These are phyloP conservation scores for Neoascia interrupta DNA, from an alignment of 2,888 invertebrate genomes.

Conservation along the genomic window DNA sequence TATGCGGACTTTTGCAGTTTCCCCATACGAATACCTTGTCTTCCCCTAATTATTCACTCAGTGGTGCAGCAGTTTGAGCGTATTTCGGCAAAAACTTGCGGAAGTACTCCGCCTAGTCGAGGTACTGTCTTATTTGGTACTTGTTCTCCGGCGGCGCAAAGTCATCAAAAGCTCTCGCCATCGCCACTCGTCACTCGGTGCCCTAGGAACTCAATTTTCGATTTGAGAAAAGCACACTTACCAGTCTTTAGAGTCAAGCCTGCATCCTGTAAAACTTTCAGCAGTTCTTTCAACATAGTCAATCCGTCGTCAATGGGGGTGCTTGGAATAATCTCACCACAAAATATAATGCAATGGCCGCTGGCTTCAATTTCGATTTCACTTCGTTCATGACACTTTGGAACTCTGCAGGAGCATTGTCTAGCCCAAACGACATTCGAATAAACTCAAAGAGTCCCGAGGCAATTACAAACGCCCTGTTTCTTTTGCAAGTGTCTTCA, in stretches of 20 bases:
- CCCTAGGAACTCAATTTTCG: slow-evolving; percentile 6
- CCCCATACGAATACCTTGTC: neutral
- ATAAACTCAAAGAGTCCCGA: neutral
- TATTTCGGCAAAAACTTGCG: neutral
- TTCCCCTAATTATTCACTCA: neutral
- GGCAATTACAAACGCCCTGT: too few species aligned
- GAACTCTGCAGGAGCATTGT: slow-evolving; percentile 7
- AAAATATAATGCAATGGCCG: neutral
- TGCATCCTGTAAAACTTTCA: neutral
- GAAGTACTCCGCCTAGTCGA: slow-evolving; percentile 7
- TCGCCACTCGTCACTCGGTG: neutral
- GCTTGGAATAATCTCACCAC: slow-evolving; percentile 2
- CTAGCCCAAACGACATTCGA: neutral
- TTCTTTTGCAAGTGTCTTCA: too few species aligned
- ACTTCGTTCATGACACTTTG: slow-evolving; percentile 1
- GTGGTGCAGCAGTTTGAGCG: neutral
- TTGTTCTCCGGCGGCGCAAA: neutral
- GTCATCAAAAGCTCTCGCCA: neutral
- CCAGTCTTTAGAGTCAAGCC: slow-evolving; percentile 1
- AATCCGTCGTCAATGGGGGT: neutral
- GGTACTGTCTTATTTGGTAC: neutral
- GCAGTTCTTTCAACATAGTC: neutral
- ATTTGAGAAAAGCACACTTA: slow-evolving; percentile 3
- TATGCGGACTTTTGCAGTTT: neutral
- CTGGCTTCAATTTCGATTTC: neutral